These are phyloP conservation scores for Seriola rivoliana DNA, from an alignment of 2,113 vertebrate species.

Conservation along the genomic window DNA sequence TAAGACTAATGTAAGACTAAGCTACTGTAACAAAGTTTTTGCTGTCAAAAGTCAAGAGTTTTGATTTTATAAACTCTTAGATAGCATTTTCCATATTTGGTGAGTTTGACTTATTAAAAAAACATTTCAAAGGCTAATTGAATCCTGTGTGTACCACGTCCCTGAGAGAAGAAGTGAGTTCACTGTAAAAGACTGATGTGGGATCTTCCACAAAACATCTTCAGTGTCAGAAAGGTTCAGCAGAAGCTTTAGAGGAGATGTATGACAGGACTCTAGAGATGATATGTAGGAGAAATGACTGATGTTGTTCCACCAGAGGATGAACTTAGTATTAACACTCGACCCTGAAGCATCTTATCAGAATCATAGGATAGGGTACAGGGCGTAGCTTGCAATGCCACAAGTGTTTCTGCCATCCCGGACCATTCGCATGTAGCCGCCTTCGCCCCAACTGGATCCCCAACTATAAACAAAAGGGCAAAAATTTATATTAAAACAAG, in stretches of 20 bases:
- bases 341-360: not conserved
- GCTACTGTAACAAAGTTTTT: not conserved
- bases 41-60: not conserved
- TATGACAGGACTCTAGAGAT: not conserved
- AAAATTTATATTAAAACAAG: not conserved
- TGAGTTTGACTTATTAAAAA: not conserved
- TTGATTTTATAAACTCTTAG: not conserved
- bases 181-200: not conserved
- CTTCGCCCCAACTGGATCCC: constrained; percentile 85
- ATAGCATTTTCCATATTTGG: not conserved
- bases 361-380: constrained; percentile 83
- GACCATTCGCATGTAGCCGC: constrained; percentile 83
- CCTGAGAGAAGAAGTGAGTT: constrained; percentile 54
- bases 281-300: not conserved
- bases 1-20: not conserved
- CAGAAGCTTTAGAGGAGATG: not conserved
- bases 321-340: not conserved
- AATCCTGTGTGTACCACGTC: not conserved
- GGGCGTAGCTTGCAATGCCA: constrained; percentile 84
- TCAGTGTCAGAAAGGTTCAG: constrained; percentile 12
- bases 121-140: not conserved
- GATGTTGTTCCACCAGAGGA: not conserved
- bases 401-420: constrained; percentile 82
- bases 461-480: constrained; percentile 69
- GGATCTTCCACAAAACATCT: constrained; percentile 7